Evolutionary conservation across 2,113 vertebrate genomes (phyloP).

Genomic region (Burhinus oedicnemus): DNA sequence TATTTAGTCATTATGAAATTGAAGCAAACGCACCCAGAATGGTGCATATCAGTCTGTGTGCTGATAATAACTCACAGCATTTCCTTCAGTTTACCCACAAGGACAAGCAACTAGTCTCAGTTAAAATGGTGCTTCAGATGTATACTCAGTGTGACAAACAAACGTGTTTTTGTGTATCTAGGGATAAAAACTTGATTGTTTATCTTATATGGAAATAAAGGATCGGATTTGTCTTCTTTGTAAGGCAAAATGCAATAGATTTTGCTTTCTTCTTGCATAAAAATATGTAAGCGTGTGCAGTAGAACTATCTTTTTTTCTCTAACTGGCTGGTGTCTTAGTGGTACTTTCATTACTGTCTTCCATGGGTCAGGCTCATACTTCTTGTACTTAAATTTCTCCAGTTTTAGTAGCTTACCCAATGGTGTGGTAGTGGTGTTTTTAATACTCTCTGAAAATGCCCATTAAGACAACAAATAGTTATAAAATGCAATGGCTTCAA

Average conservation of each 20-base stretch:
- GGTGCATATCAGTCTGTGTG: background rate
- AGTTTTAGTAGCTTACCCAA: background rate
- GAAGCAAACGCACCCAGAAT: background rate
- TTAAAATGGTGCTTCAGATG: background rate
- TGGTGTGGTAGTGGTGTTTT: background rate
- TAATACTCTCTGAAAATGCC: background rate
- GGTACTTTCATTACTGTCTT: background rate
- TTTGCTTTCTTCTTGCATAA: background rate
- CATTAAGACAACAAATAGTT: background rate
- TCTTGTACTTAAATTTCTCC: background rate
- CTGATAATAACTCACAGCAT: background rate
- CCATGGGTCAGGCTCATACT: background rate
- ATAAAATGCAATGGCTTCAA: background rate
- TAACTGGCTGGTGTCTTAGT: background rate
- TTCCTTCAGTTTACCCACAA: conserved; percentile 5
- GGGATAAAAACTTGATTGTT: background rate
- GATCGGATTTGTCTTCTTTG: background rate
- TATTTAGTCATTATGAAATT: background rate
- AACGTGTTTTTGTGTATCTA: background rate
- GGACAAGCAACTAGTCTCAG: background rate
- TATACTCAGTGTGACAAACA: background rate
- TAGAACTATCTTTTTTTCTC: background rate
- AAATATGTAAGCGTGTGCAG: background rate
- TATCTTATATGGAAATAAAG: background rate
- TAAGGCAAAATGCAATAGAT: background rate